Base-by-base conservation (phyloP, 1,140 invertebrate genomes). In the Camponotus vicinus region DNA sequence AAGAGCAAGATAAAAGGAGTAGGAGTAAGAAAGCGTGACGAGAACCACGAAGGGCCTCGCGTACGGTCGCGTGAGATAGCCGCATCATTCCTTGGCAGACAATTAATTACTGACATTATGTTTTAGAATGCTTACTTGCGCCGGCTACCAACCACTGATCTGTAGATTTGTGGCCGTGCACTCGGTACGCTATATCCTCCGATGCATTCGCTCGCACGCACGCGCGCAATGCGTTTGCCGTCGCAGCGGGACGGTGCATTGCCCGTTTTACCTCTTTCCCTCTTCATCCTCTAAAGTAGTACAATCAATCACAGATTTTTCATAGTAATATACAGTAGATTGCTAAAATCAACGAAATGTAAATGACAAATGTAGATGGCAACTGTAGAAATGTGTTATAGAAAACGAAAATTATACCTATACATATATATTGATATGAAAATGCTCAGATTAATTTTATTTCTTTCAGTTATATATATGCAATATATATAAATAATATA, bases 91-190 rank as follows among this genome's bases (percentile, higher is more conserved):
- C 91, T 93, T 88, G 80, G 89, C 86, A 90, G 92, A 94, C 92
- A 94, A 94, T 94, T 94, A 93, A 94, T 94, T 94, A 93, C 93
- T 90, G 90, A 90, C 91, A 92, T 94, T 93, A 91, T 92, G 90
- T 90, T 91, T 93, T 92, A 92, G 91, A 92, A 92, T 92, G 92
- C 91, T 91, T 90, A 91, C 89, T 88, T 90, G 90, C 86, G 77
- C 37, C 78, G 86, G 84, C 90, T 90, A 91, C 90, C 88, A 90
- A 87, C 90, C 87, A 87, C 90, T 85, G 87, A 93, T 89, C 87
- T 82, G 90, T 91, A 90, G 89, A 92, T 93, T 93, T 93, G 90
- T 92, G 71, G 89, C 83, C 61, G 64, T 42, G 40, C 7, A 61
- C 82, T 61, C 52, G 21, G 67, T 55, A 34, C 83, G 40, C 34